Percentiles rank a stretch among this genome's conserved stretches.
These are phyloP conservation scores for Muscina levida DNA, from an alignment of 2,888 invertebrate genomes.

Conservation along the genomic window DNA sequence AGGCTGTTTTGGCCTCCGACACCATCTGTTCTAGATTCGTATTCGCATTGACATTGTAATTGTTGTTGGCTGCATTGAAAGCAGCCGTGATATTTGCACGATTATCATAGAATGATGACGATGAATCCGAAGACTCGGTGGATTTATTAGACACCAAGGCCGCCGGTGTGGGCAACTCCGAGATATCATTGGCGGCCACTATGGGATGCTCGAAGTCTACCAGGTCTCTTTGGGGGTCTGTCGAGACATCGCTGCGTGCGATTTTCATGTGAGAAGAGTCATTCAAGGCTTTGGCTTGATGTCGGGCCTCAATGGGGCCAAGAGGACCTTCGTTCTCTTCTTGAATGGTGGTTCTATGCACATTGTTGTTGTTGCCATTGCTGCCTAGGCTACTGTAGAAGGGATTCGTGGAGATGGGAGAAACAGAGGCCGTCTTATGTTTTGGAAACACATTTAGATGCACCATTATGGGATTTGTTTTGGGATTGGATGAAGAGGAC, in stretches of 20 bases:
- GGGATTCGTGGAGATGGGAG: conserved; percentile 73
- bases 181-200: conserved; percentile 71
- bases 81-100: conserved; percentile 37
- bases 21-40: conserved; percentile 74
- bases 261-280: conserved; percentile 62
- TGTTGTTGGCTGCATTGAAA: conserved; percentile 41
- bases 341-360: conserved; percentile 70
- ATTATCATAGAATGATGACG: conserved; percentile 59
- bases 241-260: conserved; percentile 72
- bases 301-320: conserved; percentile 57
- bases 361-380: conserved; percentile 51
- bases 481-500: conserved; percentile 30
- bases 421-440: conserved; percentile 73
- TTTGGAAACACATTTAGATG: conserved; percentile 85
- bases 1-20: conserved; percentile 75
- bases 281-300: conserved; percentile 60
- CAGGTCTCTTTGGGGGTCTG: conserved; percentile 65
- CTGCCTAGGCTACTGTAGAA: conserved; percentile 69
- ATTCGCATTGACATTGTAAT: conserved; percentile 58
- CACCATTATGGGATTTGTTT: conserved; percentile 82
- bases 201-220: conserved; percentile 77
- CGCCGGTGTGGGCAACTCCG: conserved; percentile 69
- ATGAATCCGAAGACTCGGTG: conserved; percentile 56
- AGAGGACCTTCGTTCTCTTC: conserved; percentile 63
- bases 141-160: conserved; percentile 68